Evolutionary conservation across 2,113 vertebrate genomes (phyloP), one percentile per base, ranked within the genome.

Genomic region (Cyanocitta stelleri): DNA sequence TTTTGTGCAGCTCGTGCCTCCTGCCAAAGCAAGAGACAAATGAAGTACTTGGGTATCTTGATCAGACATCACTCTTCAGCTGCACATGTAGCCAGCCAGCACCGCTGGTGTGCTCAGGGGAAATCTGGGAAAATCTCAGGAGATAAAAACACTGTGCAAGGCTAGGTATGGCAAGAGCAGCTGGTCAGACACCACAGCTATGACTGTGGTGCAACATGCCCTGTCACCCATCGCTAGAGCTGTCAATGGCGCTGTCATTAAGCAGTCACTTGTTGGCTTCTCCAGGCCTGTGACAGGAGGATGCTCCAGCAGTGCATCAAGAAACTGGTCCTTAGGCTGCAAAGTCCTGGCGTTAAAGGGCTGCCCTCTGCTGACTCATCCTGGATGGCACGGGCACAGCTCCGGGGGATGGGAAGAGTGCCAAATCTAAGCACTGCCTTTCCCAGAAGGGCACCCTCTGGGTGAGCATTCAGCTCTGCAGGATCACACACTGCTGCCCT

Each of bases 1-100:
- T 98, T 98, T 55, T 98, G 98, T 67, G 90, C 35, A 43, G n/a
- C 66, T 49, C 95, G 9, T 76, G 98, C 97, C 27, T 98, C 97
- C 88, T 93, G 88, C 19, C 63, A 79, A 89, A 96, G 26, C 75
- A 95, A 86, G 80, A 23, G n/a, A 30, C 32, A 37, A 77, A 16
- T 41, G 3, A 55, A 67, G 29, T 41, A 66, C 49, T 26, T 35
- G 29, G 33, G 8, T 30, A 49, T 77, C n/a, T 7, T 46, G 13
- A 35, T 71, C 14, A 85, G 74, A 33, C 44, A 32, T 39, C 11
- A 2, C 35, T 77, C 76, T 64, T 46, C 13, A 39, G 35, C 41
- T 37, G 59, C 32, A 26, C 51, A 32, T 0, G 0, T n/a, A 59
- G 16, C 76, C 46, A 76, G 49, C 13, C 72, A 78, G 46, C 37